These are phyloP conservation scores for Allophyes oxyacanthae DNA, from an alignment of 2,888 invertebrate species.

Conservation along the genomic window DNA sequence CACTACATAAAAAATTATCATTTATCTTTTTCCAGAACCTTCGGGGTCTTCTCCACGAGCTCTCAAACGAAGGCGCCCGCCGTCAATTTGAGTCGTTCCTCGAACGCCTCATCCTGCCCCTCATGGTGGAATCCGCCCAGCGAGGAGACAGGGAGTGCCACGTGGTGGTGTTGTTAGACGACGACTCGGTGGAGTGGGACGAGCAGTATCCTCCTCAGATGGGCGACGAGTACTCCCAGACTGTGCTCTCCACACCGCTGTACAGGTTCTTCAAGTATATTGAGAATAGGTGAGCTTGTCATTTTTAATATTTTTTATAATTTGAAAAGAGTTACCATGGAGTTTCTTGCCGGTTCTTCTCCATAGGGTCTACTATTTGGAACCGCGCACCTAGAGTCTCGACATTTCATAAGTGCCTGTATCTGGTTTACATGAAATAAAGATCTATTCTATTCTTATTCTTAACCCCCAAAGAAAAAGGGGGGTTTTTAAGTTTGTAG, in stretches of 20 bases:
- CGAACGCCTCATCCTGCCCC: constrained; percentile 97
- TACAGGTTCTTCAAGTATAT: constrained; percentile 99
- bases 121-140: constrained; percentile 98
- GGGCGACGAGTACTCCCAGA: constrained; percentile 99
- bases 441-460: too few relatives aligned
- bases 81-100: constrained; percentile 98
- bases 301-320: too few relatives aligned
- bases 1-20: too few relatives aligned
- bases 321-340: too few relatives aligned
- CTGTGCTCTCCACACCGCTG: constrained; percentile 98
- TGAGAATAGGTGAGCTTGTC: constrained; percentile 92
- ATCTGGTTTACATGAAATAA: too few relatives aligned
- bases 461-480: too few relatives aligned
- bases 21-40: constrained; percentile 95
- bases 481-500: too few relatives aligned
- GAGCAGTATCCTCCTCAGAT: constrained; percentile 99
- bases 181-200: constrained; percentile 99
- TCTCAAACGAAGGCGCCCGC: constrained; percentile 99
- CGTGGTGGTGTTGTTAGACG: constrained; percentile 97
- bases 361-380: too few relatives aligned
- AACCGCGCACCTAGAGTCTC: too few relatives aligned
- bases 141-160: constrained; percentile 98
- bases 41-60: constrained; percentile 98
- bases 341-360: too few relatives aligned
- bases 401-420: too few relatives aligned